Evolutionary conservation across 1,140 invertebrate species (phyloP).

Genomic region (Psilanteris sp.): DNA sequence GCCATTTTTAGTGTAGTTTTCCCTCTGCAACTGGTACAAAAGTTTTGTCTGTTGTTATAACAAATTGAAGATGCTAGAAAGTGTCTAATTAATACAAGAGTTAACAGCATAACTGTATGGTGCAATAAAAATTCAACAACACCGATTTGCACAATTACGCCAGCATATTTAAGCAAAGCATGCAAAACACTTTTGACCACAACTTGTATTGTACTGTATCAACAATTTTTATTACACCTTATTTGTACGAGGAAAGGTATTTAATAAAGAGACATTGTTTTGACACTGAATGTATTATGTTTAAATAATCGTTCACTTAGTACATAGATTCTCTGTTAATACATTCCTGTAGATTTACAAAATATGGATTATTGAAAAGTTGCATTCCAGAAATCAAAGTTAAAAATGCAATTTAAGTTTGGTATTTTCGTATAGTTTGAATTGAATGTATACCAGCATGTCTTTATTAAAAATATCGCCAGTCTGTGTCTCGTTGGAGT

Average conservation of each 20-base stretch:
- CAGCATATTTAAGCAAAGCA: constrained; percentile 21
- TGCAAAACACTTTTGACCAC: constrained; percentile 11
- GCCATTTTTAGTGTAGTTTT: constrained; percentile 31
- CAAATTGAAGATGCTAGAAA: neutral
- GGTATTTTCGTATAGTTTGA: neutral
- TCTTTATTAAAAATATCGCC: constrained; percentile 11
- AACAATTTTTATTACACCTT: constrained; percentile 24
- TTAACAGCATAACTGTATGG: neutral
- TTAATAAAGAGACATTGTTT: constrained; percentile 53
- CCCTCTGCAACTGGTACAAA: constrained; percentile 49
- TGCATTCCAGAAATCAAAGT: constrained; percentile 15
- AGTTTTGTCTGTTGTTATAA: constrained; percentile 11
- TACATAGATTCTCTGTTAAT: constrained; percentile 33
- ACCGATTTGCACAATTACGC: constrained; percentile 18
- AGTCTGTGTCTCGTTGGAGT: neutral
- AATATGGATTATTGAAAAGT: constrained; percentile 10
- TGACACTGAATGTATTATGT: constrained; percentile 54
- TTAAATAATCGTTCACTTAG: constrained; percentile 37
- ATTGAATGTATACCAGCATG: neutral
- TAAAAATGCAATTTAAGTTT: constrained; percentile 7
- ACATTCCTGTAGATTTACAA: constrained; percentile 35
- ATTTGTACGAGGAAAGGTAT: constrained; percentile 28
- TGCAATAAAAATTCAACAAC: constrained; percentile 25
- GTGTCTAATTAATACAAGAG: neutral
- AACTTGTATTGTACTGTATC: no score